These are phyloP conservation scores for Pseudochirops cupreus DNA, from an alignment of 2,797 vertebrate species.

Conservation along the genomic window DNA sequence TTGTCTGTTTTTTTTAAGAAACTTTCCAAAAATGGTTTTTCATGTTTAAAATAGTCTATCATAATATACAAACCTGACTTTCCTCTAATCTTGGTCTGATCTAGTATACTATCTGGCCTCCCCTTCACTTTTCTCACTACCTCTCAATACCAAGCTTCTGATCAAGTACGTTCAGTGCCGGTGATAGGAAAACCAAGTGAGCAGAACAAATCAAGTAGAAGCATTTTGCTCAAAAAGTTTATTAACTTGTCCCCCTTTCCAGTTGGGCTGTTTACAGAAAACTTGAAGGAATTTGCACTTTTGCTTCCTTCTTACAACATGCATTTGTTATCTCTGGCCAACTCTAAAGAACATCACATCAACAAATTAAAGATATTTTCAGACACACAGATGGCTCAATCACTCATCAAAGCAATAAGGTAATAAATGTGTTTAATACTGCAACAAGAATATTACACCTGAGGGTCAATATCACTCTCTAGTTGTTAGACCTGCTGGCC, in stretches of 20 bases:
- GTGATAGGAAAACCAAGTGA: background rate
- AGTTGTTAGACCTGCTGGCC: accelerated
- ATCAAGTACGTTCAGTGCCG: background rate
- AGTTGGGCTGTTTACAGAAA: background rate
- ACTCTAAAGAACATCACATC: background rate
- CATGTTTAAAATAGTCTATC: background rate
- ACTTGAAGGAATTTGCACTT: background rate
- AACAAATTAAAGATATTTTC: background rate
- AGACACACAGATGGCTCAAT: accelerated
- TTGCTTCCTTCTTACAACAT: background rate
- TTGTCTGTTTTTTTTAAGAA: no score
- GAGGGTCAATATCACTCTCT: accelerated
- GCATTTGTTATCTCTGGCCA: background rate
- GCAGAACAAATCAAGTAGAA: accelerated
- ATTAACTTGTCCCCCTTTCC: background rate
- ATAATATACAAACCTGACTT: no score
- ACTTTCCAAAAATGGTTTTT: background rate
- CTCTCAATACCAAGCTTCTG: accelerated
- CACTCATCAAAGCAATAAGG: accelerated
- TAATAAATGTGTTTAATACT: accelerated
- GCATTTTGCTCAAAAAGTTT: accelerated
- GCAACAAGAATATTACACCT: accelerated
- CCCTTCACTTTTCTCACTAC: accelerated
- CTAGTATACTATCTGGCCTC: background rate
- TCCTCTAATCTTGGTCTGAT: background rate